A percentile compares a stretch with the other conserved stretches of the same genome.
phyloP scores from a whole-genome alignment of 2,797 vertebrate species.

The Fistularia commersonii region DNA sequence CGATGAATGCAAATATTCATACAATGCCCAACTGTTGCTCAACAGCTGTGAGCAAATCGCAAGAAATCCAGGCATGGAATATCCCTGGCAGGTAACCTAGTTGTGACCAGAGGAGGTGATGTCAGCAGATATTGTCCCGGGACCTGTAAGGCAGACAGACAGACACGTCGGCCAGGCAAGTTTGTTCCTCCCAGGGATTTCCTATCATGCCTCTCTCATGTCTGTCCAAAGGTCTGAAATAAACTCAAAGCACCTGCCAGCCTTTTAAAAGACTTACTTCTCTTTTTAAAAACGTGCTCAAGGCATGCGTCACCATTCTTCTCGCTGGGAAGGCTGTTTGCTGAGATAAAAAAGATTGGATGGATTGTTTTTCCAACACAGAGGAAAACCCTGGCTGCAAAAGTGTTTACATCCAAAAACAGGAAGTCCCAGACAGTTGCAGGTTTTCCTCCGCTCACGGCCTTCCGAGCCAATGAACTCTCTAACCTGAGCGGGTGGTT shows the following conservation, averaged over 20 bases:
- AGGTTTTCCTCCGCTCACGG: constrained; percentile 53
- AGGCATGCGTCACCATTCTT: constrained; percentile 13
- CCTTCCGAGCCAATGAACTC: constrained; percentile 54
- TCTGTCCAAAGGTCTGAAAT: constrained; percentile 45
- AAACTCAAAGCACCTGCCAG: constrained; percentile 39
- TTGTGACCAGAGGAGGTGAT: constrained; percentile 55
- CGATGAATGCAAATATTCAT: constrained; percentile 4
- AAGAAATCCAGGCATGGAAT: constrained; percentile 58
- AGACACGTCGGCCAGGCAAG: constrained; percentile 27
- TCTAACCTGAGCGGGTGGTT: constrained; percentile 31
- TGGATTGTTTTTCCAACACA: constrained; percentile 47
- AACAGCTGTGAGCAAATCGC: constrained; percentile 33
- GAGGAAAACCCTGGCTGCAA: constrained; percentile 38
- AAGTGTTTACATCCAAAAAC: constrained; percentile 66
- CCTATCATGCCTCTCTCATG: constrained; percentile 54
- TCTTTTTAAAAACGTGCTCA: constrained; percentile 21
- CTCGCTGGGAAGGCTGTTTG: constrained; percentile 21
- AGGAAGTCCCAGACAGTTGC: constrained; percentile 59
- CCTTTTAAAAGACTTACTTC: constrained; percentile 18
- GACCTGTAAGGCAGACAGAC: constrained; percentile 34
- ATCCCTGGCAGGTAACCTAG: constrained; percentile 46
- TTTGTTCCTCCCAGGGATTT: constrained; percentile 56
- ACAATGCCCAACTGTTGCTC: neutral
- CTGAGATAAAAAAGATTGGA: constrained; percentile 30
- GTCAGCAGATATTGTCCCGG: constrained; percentile 47